Percentiles rank a stretch among this genome's conserved stretches.
These are phyloP conservation scores for Protonemura montana DNA, from an alignment of 2,888 invertebrate genomes.

Conservation along the genomic window DNA sequence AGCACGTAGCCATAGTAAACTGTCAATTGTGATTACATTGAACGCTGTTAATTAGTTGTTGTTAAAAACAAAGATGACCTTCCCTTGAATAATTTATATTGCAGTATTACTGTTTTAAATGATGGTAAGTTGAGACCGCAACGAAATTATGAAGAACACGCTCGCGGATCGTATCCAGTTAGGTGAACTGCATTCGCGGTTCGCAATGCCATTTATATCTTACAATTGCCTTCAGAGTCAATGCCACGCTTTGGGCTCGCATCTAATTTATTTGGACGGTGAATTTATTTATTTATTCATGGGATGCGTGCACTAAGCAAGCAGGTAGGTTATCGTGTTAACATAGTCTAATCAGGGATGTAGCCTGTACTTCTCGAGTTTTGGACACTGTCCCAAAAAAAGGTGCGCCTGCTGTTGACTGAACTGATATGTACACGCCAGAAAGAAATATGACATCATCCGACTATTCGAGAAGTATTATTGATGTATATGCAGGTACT, in stretches of 20 bases:
- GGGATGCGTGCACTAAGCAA: neutral
- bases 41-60: neutral
- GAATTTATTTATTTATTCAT: neutral
- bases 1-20: neutral
- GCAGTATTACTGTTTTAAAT: neutral
- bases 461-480: neutral
- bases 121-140: neutral
- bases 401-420: neutral
- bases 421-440: neutral
- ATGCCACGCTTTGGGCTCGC: neutral
- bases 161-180: neutral
- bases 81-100: neutral
- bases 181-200: neutral
- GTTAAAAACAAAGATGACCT: neutral
- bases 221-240: neutral
- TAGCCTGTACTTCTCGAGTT: neutral
- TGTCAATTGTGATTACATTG: neutral
- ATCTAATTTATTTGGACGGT: neutral
- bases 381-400: neutral
- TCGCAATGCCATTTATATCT: constrained; percentile 2
- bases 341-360: neutral
- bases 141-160: neutral
- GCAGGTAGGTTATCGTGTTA: neutral
- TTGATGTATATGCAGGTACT: neutral
- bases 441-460: neutral